phyloP scores from a whole-genome alignment of 1,140 invertebrate species.

The Hesperophylax magnus region DNA sequence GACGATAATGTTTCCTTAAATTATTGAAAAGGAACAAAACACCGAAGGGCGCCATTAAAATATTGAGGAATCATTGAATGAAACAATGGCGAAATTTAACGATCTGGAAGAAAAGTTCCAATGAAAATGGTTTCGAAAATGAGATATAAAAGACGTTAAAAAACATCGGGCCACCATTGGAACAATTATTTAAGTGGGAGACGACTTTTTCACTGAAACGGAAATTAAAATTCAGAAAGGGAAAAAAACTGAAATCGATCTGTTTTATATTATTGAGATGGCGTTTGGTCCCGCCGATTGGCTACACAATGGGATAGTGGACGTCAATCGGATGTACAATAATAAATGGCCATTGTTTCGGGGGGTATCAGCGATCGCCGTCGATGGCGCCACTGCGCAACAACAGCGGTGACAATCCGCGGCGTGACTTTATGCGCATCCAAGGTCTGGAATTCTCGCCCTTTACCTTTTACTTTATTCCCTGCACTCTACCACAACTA shows the following conservation, averaged over 20 bases:
- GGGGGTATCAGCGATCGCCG: conserved; percentile 47
- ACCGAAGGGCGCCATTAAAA: too few relatives aligned
- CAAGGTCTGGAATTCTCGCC: conserved; percentile 10
- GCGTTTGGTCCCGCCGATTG: conserved; percentile 21
- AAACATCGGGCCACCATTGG: too few relatives aligned
- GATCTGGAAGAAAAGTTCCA: too few relatives aligned
- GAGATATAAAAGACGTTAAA: too few relatives aligned
- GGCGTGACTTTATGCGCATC: conserved; percentile 49
- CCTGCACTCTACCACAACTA: too few relatives aligned
- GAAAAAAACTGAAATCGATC: conserved; percentile 13
- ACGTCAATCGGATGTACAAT: conserved; percentile 48
- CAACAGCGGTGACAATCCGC: conserved; percentile 41
- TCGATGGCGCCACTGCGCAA: conserved; percentile 49
- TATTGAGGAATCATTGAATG: too few relatives aligned
- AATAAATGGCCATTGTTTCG: conserved; percentile 52
- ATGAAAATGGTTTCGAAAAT: too few relatives aligned
- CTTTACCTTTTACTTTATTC: background rate
- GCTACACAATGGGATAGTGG: conserved; percentile 43
- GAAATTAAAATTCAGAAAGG: conserved; percentile 21
- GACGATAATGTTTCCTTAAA: too few relatives aligned
- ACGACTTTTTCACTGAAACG: too few relatives aligned
- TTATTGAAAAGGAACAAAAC: too few relatives aligned
- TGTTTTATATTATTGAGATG: conserved; percentile 11
- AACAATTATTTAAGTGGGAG: too few relatives aligned
- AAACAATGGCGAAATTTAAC: too few relatives aligned